A percentile compares a stretch with the other conserved stretches of the same genome.
Conservation (phyloP, 2,797 vertebrate species). For the Dipus sagitta region DNA sequence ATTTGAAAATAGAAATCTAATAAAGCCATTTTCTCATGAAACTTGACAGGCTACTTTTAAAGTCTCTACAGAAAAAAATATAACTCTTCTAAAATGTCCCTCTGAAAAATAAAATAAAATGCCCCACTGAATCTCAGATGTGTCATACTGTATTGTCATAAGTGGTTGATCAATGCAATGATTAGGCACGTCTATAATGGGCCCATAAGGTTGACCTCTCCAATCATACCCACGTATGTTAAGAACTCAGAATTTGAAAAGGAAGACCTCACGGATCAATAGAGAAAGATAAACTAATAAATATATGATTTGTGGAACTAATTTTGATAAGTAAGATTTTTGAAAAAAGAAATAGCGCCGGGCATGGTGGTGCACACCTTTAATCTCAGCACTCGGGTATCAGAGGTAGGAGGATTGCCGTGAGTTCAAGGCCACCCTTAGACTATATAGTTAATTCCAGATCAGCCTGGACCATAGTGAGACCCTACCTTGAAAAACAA, state of each 20-base stretch:
- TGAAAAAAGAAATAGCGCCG: neutral
- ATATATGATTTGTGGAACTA: neutral
- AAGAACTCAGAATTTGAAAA: neutral
- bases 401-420: too few species aligned
- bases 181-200: neutral
- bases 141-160: neutral
- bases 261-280: neutral
- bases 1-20: neutral
- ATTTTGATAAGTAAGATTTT: neutral
- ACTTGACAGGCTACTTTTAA: neutral
- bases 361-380: too few species aligned
- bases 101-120: neutral
- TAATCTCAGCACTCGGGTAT: too few species aligned
- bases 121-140: neutral
- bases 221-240: neutral
- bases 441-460: too few species aligned
- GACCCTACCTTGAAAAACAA: too few species aligned
- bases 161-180: neutral
- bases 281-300: neutral
- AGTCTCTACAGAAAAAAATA: neutral
- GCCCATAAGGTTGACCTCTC: neutral
- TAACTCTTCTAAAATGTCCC: neutral
- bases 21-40: neutral
- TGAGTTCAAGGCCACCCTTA: too few species aligned
- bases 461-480: too few species aligned